Evolutionary conservation across 2,113 vertebrate genomes (phyloP), one percentile per base, ranked within the genome.

Genomic region (Aviceda subcristata): DNA sequence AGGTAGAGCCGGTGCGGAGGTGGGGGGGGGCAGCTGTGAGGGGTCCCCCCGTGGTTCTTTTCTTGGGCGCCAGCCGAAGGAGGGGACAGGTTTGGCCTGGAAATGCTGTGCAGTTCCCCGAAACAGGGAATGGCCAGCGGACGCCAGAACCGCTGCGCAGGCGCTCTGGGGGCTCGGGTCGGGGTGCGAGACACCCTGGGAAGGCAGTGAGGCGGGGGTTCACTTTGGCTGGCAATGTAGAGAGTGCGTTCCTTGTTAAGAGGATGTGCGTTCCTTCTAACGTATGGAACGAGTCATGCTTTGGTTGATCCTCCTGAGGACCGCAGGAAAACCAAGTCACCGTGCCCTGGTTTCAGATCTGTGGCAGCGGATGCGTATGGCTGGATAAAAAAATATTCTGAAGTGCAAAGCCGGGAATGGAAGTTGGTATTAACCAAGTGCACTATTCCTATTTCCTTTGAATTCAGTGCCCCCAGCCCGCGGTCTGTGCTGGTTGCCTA

Each of bases 1-100:
- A 99, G 99, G 99, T 99, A 93, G 38, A 1, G 57, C 22, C 12
- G 6, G 5, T 2, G 45, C 24, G 15, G 41, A 21, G 15, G 77
- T 6, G 26, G 43, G 32, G 32, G 26, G 7, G 36, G 10, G 3
- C n/a, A n/a, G 48, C 50, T 29, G 50, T 2, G 4, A 16, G 48
- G 36, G 46, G 23, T 4, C 4, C 1, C 1, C 12, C 7, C 7
- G 2, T 0, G 24, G 36, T 4, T 11, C 14, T 3, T 7, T 7
- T 6, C 20, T 2, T 4, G 36, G 50, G 24, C 30, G 36, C 63
- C 10, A 3, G 24, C 18, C 8, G 0, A 26, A 5, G 21, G 13
- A 24, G 9, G 56, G 36, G 11, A 9, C 32, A 1, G 55, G 27
- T 21, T 39, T 11, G 41, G 30, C 15, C 69, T 5, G 39, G 32